Base-by-base conservation (phyloP, 2,888 invertebrate species). In the Trachelus stipa region DNA sequence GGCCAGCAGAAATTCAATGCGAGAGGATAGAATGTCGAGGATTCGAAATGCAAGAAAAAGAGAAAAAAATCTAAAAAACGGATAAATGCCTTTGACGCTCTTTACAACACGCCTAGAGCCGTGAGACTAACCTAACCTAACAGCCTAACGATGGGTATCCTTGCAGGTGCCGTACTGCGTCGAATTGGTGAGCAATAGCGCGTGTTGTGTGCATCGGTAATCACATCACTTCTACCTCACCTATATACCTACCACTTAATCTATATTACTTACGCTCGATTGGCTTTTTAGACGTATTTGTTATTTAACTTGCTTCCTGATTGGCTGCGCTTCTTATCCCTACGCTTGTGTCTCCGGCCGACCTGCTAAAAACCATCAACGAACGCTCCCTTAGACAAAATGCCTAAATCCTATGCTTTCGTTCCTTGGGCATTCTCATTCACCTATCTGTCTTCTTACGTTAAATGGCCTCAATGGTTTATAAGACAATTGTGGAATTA, bases 191-290 rank as follows among this genome's bases (percentile, higher is more conserved):
- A 96, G 96, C 96, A 96, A 96, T 96, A 95, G 95, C 95, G 96
- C 96, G 96, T 96, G 96, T 96, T 96, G 96, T 96, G 96, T 96
- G 96, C 96, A 96, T 96, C 96, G 96, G 96, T 96, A 96, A 93
- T 95, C 95, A 95, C 95, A 94, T 95, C 95, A 95, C 95, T 95
- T 90, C 94, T 95, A 93, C 92, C 93, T 93, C 94, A 90, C 90
- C 90, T 90, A 90, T 90, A 90, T 87, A 85, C 85, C 87, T 87
- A 78, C 78, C 78, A 76, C 80, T 82, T 78, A 81, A 81, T 77
- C 40, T 71, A 76, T 78, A 80, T 81, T 80, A 80, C 78, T 81
- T 71, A 34, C 71, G 71, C 71, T 33, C 71, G 31, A 9, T 71
- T 71, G 33, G 71, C 71, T 71, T 71, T 31, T 15, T 71, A 31